Conservation (phyloP, 2,888 invertebrate genomes). For the Tetheella fluctuosa region DNA sequence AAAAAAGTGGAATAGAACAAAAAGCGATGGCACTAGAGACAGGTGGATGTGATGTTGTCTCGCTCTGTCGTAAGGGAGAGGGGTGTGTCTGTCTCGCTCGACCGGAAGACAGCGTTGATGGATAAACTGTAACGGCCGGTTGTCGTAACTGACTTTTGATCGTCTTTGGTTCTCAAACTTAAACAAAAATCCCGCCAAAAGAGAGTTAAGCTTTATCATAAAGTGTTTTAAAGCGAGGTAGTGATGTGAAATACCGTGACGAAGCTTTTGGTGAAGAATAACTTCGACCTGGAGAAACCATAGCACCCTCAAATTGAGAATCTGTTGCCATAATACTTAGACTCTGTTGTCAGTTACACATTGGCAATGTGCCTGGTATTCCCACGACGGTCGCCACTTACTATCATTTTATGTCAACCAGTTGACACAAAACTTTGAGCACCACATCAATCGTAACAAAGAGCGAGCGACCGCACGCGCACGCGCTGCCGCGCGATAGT, state of each 20-base stretch:
- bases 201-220: too few species aligned
- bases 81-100: constrained; percentile 53
- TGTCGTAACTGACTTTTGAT: constrained; percentile 80
- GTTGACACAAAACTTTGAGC: constrained; percentile 51
- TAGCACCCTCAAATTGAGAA: too few species aligned
- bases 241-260: too few species aligned
- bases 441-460: constrained; percentile 44
- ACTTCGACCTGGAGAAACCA: too few species aligned
- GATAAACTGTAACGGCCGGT: constrained; percentile 78
- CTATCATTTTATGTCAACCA: too few species aligned
- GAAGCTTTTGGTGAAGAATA: too few species aligned
- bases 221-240: too few species aligned
- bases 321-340: too few species aligned
- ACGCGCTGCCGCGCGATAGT: constrained; percentile 50
- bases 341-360: too few species aligned
- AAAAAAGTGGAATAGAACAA: constrained; percentile 53
- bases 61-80: constrained; percentile 28
- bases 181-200: constrained; percentile 4
- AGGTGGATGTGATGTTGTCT: constrained; percentile 64
- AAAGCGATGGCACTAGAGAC: constrained; percentile 57
- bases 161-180: constrained; percentile 57
- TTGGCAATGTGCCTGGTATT: too few species aligned
- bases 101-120: constrained; percentile 69
- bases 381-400: too few species aligned
- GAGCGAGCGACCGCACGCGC: constrained; percentile 47